phyloP scores from a whole-genome alignment of 1,140 invertebrate genomes.

The Drosophila funebris region DNA sequence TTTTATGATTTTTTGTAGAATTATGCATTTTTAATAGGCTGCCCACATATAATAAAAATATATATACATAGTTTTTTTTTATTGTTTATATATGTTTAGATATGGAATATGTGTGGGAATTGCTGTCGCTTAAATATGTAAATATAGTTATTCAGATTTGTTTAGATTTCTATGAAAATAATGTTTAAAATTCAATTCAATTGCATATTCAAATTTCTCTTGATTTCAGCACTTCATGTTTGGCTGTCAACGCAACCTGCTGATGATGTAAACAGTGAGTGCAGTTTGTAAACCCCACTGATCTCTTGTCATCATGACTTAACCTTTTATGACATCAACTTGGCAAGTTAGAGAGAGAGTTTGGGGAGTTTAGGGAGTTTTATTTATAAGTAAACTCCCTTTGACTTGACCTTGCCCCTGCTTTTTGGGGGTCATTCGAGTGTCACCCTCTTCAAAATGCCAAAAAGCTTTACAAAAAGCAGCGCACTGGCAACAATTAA shows the following conservation, averaged over 20 bases:
- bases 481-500: slow-evolving; percentile 62
- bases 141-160: neutral
- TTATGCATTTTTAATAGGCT: slow-evolving; percentile 37
- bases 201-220: neutral
- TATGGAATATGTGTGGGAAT: slow-evolving; percentile 8
- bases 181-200: neutral
- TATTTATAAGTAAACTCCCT: neutral
- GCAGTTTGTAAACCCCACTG: slow-evolving; percentile 7
- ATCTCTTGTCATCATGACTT: slow-evolving; percentile 40
- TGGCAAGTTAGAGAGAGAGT: slow-evolving; percentile 1
- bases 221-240: neutral
- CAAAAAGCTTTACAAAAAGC: slow-evolving; percentile 6
- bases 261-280: neutral
- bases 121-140: neutral
- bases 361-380: slow-evolving; percentile 5
- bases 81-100: too few relatives aligned
- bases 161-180: neutral
- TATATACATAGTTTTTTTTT: neutral
- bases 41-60: slow-evolving; percentile 19
- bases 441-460: slow-evolving; percentile 33
- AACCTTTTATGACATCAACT: too few relatives aligned
- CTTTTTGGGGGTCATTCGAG: slow-evolving; percentile 13
- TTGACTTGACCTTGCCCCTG: slow-evolving; percentile 34
- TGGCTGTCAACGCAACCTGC: neutral
- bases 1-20: slow-evolving; percentile 27